Conservation (phyloP, 2,113 vertebrate species). For the Ardeotis arabs region DNA sequence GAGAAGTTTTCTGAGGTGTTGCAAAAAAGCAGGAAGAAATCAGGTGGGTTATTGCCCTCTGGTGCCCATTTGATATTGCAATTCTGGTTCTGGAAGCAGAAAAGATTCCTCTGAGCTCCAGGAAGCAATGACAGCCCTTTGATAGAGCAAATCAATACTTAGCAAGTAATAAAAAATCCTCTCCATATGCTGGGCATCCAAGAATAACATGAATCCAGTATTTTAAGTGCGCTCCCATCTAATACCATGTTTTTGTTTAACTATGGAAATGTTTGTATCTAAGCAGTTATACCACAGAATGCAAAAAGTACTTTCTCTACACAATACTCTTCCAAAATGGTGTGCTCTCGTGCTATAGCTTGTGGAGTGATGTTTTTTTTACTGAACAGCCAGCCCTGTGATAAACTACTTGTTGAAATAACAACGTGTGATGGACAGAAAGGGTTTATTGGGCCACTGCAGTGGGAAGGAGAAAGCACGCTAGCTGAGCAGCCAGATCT, state of each 20-base stretch:
- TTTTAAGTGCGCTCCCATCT: background rate
- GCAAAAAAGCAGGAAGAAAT: background rate
- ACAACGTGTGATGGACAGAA: background rate
- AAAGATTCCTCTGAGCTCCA: background rate
- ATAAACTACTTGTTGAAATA: background rate
- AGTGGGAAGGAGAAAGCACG: background rate
- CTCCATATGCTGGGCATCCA: background rate
- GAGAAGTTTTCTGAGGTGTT: background rate
- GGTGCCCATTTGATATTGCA: background rate
- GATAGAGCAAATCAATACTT: background rate
- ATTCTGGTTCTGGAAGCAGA: background rate
- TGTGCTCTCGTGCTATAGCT: background rate
- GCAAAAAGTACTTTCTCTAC: background rate
- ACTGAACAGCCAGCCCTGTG: background rate
- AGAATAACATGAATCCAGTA: background rate
- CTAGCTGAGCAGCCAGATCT: background rate
- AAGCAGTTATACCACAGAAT: background rate
- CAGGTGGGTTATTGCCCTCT: background rate
- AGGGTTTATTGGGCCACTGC: background rate
- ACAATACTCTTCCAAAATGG: background rate
- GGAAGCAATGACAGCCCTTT: background rate
- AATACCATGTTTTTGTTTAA: background rate
- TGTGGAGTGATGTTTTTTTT: background rate
- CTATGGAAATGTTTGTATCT: background rate
- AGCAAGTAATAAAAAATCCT: background rate